Evolutionary conservation across 2,113 vertebrate genomes (phyloP), one percentile per base, ranked within the genome.

Genomic region (Saccopteryx leptura): DNA sequence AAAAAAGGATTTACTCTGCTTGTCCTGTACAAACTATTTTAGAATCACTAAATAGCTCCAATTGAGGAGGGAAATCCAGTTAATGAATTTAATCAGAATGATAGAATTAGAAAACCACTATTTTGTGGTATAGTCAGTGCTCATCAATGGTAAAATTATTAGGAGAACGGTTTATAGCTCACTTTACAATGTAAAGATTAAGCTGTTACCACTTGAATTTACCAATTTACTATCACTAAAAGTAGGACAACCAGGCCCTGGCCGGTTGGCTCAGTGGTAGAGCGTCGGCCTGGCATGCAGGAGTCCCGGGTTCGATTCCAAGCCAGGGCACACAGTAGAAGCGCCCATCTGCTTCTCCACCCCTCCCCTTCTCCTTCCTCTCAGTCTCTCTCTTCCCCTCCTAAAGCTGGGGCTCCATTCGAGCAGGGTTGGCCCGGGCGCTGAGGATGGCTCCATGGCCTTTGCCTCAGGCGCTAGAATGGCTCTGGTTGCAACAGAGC

Each of bases 1-100:
- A 52, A 66, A 85, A 92, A 76, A 81, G 11, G 92, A 52, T 91
- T 74, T 95, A 87, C 88, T 39, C 60, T 81, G 31, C 82, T 26
- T 93, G 31, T 85, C 5, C 7, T n/a, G 7, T 46, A 91, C 9
- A 89, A 94, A 31, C 84, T 39, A 63, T 78, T 94, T 91, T 89
- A 69, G 26, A 94, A 75, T 85, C n/a, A 63, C 9, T 68, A 56
- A 87, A 39, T 48, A 74, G 50, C 11, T 12, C 18, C 83, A 65
- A 80, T 31, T 80, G 33, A 69, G 46, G 17, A 74, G 88, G 33
- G 7, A 93, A 88, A 81, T 66, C 50, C 17, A 65, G 52, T 58
- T 74, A 89, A 85, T 46, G 54, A 76, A 54, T 26, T 24, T 71
- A 85, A 78, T 89, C 33, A 28, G 26, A 60, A 78, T 72, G n/a